Evolutionary conservation across 2,113 vertebrate genomes (phyloP).

Genomic region (Dryoscopus gambensis): DNA sequence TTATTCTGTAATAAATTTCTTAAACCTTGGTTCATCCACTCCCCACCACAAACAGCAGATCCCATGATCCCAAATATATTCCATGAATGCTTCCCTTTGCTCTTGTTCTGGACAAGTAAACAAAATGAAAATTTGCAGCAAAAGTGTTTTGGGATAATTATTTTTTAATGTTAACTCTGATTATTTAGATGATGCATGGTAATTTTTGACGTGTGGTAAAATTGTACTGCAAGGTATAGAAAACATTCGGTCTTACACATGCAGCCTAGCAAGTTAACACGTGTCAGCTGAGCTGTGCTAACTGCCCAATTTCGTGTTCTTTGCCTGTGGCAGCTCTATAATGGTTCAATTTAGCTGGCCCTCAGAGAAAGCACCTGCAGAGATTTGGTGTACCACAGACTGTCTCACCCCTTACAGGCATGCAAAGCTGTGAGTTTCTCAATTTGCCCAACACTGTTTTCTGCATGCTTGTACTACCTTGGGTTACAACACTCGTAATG

Average conservation of each 20-base stretch:
- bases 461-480: background rate
- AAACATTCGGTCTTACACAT: background rate
- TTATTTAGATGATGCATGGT: background rate
- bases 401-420: constrained; percentile 7
- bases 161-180: background rate
- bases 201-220: background rate
- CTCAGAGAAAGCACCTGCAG: constrained; percentile 55
- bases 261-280: constrained; percentile 33
- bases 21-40: background rate
- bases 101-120: background rate
- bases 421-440: background rate
- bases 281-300: constrained; percentile 28
- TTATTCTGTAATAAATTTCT: background rate
- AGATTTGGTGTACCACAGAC: background rate
- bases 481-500: background rate
- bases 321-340: constrained; percentile 46
- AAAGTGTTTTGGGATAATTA: background rate
- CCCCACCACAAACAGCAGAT: background rate
- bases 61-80: background rate
- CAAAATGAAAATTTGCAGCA: background rate
- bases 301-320: constrained; percentile 51
- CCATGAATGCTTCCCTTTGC: background rate
- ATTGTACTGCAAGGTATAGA: background rate
- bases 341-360: constrained; percentile 44
- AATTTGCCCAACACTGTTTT: background rate